These are phyloP conservation scores for Clepsis dumicolana DNA, from an alignment of 2,888 invertebrate genomes.

Conservation along the genomic window DNA sequence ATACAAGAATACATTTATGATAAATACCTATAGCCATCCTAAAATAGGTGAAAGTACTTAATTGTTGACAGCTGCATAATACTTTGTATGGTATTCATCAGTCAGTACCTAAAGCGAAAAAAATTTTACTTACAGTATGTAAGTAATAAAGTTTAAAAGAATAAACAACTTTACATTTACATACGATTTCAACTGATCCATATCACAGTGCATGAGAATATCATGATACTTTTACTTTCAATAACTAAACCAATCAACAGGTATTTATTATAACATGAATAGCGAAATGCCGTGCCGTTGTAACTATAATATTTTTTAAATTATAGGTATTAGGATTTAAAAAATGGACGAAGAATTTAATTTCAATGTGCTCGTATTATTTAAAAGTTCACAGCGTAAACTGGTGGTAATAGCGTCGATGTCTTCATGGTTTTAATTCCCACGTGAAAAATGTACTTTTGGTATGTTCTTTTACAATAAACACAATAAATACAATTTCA, in stretches of 20 bases:
- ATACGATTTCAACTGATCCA: slow-evolving; percentile 28
- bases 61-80: slow-evolving; percentile 22
- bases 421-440: too few relatives aligned
- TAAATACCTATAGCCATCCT: slow-evolving; percentile 18
- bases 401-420: not conserved
- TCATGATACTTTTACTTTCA: slow-evolving; percentile 1
- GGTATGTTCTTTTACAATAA: too few relatives aligned
- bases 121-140: not conserved
- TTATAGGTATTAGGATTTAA: too few relatives aligned
- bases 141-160: slow-evolving; percentile 8
- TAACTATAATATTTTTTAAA: too few relatives aligned
- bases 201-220: slow-evolving; percentile 44
- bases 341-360: too few relatives aligned
- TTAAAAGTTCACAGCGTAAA: not conserved
- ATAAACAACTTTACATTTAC: slow-evolving; percentile 12
- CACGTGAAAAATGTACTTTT: too few relatives aligned
- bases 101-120: slow-evolving; percentile 26
- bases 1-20: slow-evolving; percentile 27
- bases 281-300: slow-evolving; percentile 8
- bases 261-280: slow-evolving; percentile 2
- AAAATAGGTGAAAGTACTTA: slow-evolving; percentile 5
- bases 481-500: too few relatives aligned
- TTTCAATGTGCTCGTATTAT: not conserved
- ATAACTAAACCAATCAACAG: not conserved
- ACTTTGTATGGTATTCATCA: slow-evolving; percentile 19